Conservation (phyloP, 2,113 vertebrate species). For the Toxotes jaculatrix region DNA sequence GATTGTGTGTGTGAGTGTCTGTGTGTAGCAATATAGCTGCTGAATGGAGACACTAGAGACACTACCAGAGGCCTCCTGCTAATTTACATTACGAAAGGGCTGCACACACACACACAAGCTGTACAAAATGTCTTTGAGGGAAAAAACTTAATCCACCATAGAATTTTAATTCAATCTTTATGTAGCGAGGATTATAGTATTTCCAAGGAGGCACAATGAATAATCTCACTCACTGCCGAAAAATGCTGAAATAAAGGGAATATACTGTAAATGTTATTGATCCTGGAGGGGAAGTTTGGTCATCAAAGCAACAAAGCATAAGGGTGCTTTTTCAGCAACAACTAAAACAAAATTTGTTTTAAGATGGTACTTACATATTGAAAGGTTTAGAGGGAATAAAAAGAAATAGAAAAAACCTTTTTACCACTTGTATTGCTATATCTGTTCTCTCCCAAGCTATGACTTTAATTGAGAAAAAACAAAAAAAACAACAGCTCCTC, state of each 20-base stretch:
- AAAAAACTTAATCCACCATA: conserved; percentile 44
- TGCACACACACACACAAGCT: conserved; percentile 19
- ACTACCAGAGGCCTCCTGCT: background rate
- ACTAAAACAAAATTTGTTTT: background rate
- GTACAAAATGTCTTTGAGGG: conserved; percentile 32
- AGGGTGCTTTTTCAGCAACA: background rate
- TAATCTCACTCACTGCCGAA: conserved; percentile 2
- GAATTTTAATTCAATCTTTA: conserved; percentile 58
- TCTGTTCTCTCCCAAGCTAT: background rate
- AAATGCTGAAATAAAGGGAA: conserved; percentile 26
- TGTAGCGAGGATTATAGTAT: conserved; percentile 47
- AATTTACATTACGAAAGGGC: conserved; percentile 41
- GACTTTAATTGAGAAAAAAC: background rate
- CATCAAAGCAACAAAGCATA: background rate
- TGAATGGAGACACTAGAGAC: conserved; percentile 32
- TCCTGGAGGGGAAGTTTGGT: conserved; percentile 20
- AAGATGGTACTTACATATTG: background rate
- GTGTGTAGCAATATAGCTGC: background rate
- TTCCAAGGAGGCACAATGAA: conserved; percentile 29
- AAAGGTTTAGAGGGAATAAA: background rate
- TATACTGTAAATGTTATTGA: conserved; percentile 35
- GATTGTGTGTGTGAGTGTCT: background rate
- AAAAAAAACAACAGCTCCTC: conserved; percentile 16
- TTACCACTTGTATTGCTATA: background rate
- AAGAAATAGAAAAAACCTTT: background rate